Conservation (phyloP, 2,888 invertebrate genomes). For the Cantharis lateralis region DNA sequence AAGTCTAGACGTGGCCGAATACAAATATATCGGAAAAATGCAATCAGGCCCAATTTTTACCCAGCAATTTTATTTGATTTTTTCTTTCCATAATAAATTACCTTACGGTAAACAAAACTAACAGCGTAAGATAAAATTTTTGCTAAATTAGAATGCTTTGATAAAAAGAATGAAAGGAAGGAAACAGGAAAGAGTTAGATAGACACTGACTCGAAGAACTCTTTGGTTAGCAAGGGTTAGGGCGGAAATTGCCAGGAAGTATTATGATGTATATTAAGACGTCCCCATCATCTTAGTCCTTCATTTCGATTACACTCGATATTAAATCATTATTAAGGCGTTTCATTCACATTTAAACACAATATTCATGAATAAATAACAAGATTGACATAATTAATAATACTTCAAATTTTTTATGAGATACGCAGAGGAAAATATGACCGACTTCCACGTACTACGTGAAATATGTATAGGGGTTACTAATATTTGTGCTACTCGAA, state of each 20-base stretch:
- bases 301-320: slow-evolving; percentile 43
- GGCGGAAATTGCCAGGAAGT: slow-evolving; percentile 55
- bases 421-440: neutral
- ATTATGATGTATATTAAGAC: slow-evolving; percentile 54
- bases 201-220: slow-evolving; percentile 22
- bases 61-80: neutral
- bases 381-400: neutral
- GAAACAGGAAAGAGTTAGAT: slow-evolving; percentile 31
- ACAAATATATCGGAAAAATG: slow-evolving; percentile 1
- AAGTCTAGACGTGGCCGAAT: slow-evolving; percentile 42
- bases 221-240: slow-evolving; percentile 36
- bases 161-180: slow-evolving; percentile 28
- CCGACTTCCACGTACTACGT: neutral
- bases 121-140: slow-evolving; percentile 2
- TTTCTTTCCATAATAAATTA: neutral
- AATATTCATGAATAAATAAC: neutral
- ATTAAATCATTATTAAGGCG: slow-evolving; percentile 45
- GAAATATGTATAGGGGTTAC: neutral
- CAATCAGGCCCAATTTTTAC: neutral
- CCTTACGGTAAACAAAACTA: neutral
- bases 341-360: neutral
- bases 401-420: neutral
- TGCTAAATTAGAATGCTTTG: slow-evolving; percentile 19
- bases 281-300: slow-evolving; percentile 37
- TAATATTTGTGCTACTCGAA: neutral